Evolutionary conservation across 1,140 invertebrate species (phyloP), one percentile per base, ranked within the genome.

Genomic region (Achroia grisella): DNA sequence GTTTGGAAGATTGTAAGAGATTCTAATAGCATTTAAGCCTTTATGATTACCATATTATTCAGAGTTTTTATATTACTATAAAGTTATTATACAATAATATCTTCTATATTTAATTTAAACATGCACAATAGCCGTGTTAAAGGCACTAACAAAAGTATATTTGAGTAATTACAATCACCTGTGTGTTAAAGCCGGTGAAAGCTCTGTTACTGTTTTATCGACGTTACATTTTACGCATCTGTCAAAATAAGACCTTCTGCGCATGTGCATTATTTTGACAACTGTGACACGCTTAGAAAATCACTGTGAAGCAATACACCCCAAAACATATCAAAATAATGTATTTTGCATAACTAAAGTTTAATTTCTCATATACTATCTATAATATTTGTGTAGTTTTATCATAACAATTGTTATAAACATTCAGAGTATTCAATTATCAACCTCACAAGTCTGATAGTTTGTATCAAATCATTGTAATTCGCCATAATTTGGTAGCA

Each of bases 251-350:
- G 13, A 23, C 8, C 17, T 10, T 59, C 5, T 56, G 70, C 79
- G 79, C 79, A 80, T 80, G 79, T 52, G 58, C 64, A 44, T 29
- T 43, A 36, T 47, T 65, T 52, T 79, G 76, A 77, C 79, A 77
- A 52, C 48, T 59, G 51, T 62, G 61, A 56, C 74, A 77, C 56
- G 71, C 63, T 62, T 65, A 63, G 61, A 67, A 72, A 68, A 69
- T 59, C 52, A 62, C 57, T 61, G 57, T 46, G 57, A 62, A 70
- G 59, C 60, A 68, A 66, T 67, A 64, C 55, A 64, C 55, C 52
- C 59, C 44, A 53, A 59, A 64, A 69, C 47, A 62, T 30, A 56
- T 32, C 52, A 62, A 57, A 56, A 55, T 59, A 56, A 44, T n/a
- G n/a, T n/a, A n/a, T 23, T 23, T 2, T 23, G 12, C 40, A 30